A percentile compares a stretch with the other conserved stretches of the same genome.
Conservation (phyloP, 2,888 invertebrate species). For the Zeuzera pyrina region DNA sequence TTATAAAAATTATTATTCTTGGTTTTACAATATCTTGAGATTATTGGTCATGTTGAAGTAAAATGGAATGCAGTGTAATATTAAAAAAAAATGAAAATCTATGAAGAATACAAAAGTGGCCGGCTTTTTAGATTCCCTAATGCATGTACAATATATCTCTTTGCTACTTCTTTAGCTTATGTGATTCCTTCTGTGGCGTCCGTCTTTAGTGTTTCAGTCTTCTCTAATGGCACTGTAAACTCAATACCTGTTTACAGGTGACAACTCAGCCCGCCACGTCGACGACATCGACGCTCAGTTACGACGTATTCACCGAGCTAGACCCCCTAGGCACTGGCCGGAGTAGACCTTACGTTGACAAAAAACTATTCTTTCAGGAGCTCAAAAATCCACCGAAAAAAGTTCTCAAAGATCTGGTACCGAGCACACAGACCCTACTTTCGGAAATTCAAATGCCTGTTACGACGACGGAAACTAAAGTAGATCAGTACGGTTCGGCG, state of each 20-base stretch:
- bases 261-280: conserved; percentile 48
- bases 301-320: conserved; percentile 93
- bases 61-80: too few relatives aligned
- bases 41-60: too few relatives aligned
- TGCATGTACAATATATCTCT: too few relatives aligned
- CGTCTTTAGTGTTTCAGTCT: too few relatives aligned
- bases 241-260: conserved; percentile 60
- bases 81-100: too few relatives aligned
- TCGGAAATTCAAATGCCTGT: conserved; percentile 43
- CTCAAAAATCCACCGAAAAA: conserved; percentile 95
- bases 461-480: conserved; percentile 32
- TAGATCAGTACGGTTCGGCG: conserved; percentile 47
- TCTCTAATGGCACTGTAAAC: conserved; percentile 27
- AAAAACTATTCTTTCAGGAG: conserved; percentile 97
- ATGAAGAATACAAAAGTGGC: too few relatives aligned
- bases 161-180: too few relatives aligned
- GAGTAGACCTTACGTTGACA: conserved; percentile 94
- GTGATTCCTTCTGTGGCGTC: too few relatives aligned
- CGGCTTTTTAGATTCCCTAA: too few relatives aligned
- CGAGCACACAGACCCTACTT: conserved; percentile 48
- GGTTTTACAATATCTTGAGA: too few relatives aligned
- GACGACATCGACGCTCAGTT: conserved; percentile 53
- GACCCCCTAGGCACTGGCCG: conserved; percentile 94
- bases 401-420: conserved; percentile 88
- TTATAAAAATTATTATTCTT: too few relatives aligned